These are phyloP conservation scores for Hippolais icterina DNA, from an alignment of 2,113 vertebrate species.

Conservation along the genomic window DNA sequence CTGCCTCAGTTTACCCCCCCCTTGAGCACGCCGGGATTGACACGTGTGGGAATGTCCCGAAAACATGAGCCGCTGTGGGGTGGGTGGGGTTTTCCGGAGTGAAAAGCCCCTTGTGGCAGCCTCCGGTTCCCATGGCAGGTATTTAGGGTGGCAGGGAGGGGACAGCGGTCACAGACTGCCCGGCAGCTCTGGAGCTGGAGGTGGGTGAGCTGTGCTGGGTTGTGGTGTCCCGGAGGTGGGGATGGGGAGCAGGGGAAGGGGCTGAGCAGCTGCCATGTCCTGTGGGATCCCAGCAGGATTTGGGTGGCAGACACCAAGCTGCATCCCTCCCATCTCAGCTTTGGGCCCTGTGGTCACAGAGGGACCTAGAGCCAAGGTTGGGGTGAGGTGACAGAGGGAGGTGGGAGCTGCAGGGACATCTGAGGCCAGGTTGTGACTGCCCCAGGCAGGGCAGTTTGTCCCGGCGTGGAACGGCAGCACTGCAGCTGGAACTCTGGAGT, in stretches of 20 bases:
- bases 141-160: not conserved
- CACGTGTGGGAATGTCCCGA: not conserved
- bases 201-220: not conserved
- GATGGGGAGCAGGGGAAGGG: not conserved
- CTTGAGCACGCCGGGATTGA: accelerated
- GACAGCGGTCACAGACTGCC: accelerated
- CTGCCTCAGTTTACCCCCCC: slow-evolving; percentile 17
- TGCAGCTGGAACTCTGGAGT: not conserved
- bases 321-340: not conserved
- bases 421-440: not conserved
- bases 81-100: slow-evolving; percentile 20
- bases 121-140: not conserved
- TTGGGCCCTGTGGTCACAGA: accelerated
- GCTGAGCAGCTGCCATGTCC: not conserved
- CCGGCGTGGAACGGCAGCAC: not conserved
- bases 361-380: not conserved
- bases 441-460: not conserved
- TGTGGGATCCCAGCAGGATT: not conserved
- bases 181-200: not conserved
- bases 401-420: not conserved
- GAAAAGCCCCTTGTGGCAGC: slow-evolving; percentile 18
- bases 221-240: not conserved
- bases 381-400: not conserved
- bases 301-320: not conserved
- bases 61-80: not conserved